Evolutionary conservation across 2,797 vertebrate species (phyloP), one percentile per base, ranked within the genome.

Genomic region (Paramormyrops hopkinsi): DNA sequence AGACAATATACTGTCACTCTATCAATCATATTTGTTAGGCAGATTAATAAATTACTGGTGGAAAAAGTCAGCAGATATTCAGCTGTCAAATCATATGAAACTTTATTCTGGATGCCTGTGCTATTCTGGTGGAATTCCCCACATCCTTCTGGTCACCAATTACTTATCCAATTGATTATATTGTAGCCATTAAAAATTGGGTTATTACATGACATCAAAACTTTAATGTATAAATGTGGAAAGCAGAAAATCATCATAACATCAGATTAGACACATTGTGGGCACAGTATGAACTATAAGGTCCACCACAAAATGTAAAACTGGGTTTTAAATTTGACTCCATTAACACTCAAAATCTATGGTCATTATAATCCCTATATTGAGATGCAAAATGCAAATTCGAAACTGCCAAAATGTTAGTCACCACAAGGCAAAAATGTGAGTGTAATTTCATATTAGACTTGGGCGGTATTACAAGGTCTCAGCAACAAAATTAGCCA

Each of bases 1-100:
- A 51, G 46, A 11, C 41, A 50, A 8, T 25, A 46, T 12, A 25
- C 82, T 25, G 82, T 25, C 46, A 22, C n/a, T 48, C n/a, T 50
- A n/a, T 48, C 22, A 85, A 48, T 46, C n/a, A 51, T 22, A 22
- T 22, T 48, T 46, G 46, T 12, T 25, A 50, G 46, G 22, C 41
- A 48, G 46, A 69, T 69, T 69, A 69, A 85, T 51, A 48, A 50
- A 51, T 85, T 50, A n/a, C 44, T 37, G 25, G 12, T 86, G 29
- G 6, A 86, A 51, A 69, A 41, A 86, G 22, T 29, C 17, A 19
- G 22, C 59, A 54, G 62, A 59, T 79, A 33, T 73, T 79, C 73
- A 82, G 50, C 25, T 79, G 69, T 54, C 29, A 69, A 9, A 73
- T 89, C 56, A 69, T 73, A 22, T 89, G 62, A 65, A 89, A 90